Percentiles rank a stretch among this genome's conserved stretches.
Conservation (phyloP, 2,113 vertebrate genomes). For the Taxidea taxus region DNA sequence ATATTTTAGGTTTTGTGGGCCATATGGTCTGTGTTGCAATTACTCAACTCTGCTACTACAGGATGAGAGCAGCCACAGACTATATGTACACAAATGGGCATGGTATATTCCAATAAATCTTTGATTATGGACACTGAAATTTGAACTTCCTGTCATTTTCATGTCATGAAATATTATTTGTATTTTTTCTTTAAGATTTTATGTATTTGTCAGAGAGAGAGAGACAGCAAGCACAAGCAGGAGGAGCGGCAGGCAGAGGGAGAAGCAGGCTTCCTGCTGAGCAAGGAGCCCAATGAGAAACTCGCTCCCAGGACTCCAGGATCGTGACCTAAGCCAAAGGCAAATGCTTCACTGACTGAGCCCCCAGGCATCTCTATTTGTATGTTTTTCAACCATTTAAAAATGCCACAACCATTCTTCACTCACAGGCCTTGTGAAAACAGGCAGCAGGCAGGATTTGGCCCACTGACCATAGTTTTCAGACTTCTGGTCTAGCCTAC, state of each 20-base stretch:
- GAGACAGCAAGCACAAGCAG: background rate
- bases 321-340: background rate
- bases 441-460: background rate
- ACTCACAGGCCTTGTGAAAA: background rate
- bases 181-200: background rate
- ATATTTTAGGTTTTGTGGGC: background rate
- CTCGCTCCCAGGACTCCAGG: background rate
- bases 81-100: background rate
- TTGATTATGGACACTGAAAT: background rate
- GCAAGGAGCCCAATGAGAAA: background rate
- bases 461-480: background rate
- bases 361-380: background rate
- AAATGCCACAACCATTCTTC: background rate
- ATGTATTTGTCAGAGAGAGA: background rate
- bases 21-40: background rate
- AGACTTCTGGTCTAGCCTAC: background rate
- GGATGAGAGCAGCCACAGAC: background rate
- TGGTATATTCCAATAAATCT: background rate
- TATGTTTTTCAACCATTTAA: background rate
- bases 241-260: background rate
- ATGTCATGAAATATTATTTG: background rate
- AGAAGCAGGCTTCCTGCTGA: background rate
- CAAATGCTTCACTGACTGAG: background rate
- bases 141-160: constrained; percentile 39
- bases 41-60: background rate